Percentiles rank a stretch among this genome's conserved stretches.
Conservation (phyloP, 2,113 vertebrate species). For the Phoxinus phoxinus region DNA sequence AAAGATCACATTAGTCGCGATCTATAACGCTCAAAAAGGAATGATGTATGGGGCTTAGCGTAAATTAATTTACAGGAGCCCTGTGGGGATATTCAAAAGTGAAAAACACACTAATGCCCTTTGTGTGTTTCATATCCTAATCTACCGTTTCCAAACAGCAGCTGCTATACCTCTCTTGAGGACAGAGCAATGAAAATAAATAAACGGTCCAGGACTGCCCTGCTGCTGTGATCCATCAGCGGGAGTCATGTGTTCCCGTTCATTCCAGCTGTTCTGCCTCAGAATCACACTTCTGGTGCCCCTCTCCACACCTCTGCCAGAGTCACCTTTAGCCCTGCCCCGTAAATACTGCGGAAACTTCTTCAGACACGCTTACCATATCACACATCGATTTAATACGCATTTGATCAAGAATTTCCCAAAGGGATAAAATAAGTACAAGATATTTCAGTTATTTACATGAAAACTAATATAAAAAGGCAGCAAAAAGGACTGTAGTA, state of each 20-base stretch:
- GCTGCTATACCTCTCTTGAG: conserved; percentile 44
- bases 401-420: not conserved
- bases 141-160: conserved; percentile 46
- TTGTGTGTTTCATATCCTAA: conserved; percentile 23
- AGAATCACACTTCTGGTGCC: conserved; percentile 41
- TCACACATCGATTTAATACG: conserved; percentile 35
- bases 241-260: conserved; percentile 21
- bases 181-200: conserved; percentile 52
- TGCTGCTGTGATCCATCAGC: conserved; percentile 45
- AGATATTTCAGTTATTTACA: not conserved
- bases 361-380: conserved; percentile 41
- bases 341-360: conserved; percentile 27
- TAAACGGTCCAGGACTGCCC: conserved; percentile 32
- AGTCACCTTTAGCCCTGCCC: not conserved
- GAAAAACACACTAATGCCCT: not conserved
- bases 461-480: not conserved
- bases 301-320: not conserved
- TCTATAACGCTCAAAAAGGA: not conserved
- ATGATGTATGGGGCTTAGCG: conserved; percentile 25
- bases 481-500: not conserved
- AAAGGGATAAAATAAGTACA: not conserved
- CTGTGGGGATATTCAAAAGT: conserved; percentile 11
- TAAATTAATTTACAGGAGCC: conserved; percentile 31
- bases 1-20: conserved; percentile 9
- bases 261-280: conserved; percentile 53